A percentile compares a stretch with the other conserved stretches of the same genome.
Conservation (phyloP, 1,140 invertebrate species). For the Atopsyche davidsoni region DNA sequence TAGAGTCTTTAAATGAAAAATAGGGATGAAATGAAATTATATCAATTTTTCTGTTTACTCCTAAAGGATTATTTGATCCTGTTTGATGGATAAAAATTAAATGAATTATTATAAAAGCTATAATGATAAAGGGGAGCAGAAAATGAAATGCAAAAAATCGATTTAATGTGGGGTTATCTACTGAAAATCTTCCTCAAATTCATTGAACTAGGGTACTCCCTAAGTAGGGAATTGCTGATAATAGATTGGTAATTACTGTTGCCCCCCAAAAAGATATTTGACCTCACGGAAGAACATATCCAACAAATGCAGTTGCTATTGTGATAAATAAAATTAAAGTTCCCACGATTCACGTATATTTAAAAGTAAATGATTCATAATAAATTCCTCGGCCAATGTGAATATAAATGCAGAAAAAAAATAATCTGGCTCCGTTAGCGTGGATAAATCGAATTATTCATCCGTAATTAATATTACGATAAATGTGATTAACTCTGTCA, state of each 20-base stretch:
- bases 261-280: constrained; percentile 70
- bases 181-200: constrained; percentile 64
- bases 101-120: constrained; percentile 53
- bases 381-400: constrained; percentile 53
- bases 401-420: constrained; percentile 49
- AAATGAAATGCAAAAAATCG: constrained; percentile 68
- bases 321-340: constrained; percentile 53
- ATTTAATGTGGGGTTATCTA: constrained; percentile 60
- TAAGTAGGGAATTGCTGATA: constrained; percentile 62
- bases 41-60: constrained; percentile 52
- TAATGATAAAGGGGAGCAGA: constrained; percentile 60
- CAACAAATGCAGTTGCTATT: constrained; percentile 62
- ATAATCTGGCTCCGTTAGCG: constrained; percentile 51
- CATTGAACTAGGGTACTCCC: constrained; percentile 54
- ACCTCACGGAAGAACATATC: constrained; percentile 63
- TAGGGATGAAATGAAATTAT: constrained; percentile 59
- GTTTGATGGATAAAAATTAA: constrained; percentile 56
- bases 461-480: constrained; percentile 49
- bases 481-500: constrained; percentile 50
- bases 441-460: constrained; percentile 53
- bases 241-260: constrained; percentile 65
- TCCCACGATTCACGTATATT: constrained; percentile 51
- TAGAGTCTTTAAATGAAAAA: constrained; percentile 54
- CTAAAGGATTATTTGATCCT: constrained; percentile 56
- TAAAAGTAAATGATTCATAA: constrained; percentile 49